These are phyloP conservation scores for Synaphobranchus kaupii DNA, from an alignment of 2,797 vertebrate genomes.

Conservation along the genomic window DNA sequence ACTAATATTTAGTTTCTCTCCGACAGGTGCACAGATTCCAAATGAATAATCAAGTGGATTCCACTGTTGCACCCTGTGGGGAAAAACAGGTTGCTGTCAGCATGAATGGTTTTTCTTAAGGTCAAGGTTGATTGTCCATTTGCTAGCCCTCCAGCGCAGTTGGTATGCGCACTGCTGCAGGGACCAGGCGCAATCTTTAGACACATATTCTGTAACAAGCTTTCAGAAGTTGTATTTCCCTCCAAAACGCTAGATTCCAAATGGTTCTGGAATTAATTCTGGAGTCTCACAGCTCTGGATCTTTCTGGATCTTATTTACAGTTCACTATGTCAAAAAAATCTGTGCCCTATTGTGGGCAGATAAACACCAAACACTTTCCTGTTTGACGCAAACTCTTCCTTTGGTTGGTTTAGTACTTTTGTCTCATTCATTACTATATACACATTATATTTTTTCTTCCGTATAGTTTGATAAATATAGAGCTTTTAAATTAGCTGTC, in stretches of 20 bases:
- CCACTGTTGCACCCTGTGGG: not conserved
- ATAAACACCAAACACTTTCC: not conserved
- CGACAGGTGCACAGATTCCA: not conserved
- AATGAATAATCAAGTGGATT: slow-evolving; percentile 13
- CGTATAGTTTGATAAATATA: not conserved
- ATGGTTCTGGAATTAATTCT: not conserved
- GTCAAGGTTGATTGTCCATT: slow-evolving; percentile 18
- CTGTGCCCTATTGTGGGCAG: not conserved
- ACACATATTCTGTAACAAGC: not conserved
- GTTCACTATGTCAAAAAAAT: not conserved
- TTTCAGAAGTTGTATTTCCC: not conserved
- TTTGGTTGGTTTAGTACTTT: not conserved
- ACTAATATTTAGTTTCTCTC: not conserved
- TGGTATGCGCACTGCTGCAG: not conserved
- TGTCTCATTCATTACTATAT: not conserved
- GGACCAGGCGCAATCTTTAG: not conserved
- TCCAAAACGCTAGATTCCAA: not conserved
- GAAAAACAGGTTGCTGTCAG: not conserved
- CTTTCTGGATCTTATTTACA: not conserved
- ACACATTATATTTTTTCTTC: not conserved
- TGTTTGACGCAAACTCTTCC: not conserved
- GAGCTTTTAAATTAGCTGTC: not conserved
- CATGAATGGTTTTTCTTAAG: not conserved
- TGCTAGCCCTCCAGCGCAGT: not conserved
- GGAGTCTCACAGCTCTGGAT: not conserved